Evolutionary conservation across 2,113 vertebrate species (phyloP), one percentile per base, ranked within the genome.

Genomic region (Opisthocomus hoazin): DNA sequence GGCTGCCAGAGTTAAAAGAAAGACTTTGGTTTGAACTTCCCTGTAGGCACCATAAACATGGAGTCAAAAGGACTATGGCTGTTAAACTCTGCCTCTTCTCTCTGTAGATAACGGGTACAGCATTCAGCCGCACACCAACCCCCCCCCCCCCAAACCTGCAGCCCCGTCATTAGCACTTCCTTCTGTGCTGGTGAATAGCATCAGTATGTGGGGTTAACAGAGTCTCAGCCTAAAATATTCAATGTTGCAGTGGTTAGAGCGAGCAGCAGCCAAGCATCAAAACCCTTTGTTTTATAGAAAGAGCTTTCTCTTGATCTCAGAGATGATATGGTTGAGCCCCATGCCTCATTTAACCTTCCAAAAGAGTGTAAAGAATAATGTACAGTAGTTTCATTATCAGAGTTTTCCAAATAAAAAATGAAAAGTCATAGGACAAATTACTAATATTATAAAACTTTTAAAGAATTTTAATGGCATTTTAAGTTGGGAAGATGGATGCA

Each of bases 101-200:
- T 51, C 48, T 6, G 8, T 61, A 83, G 37, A 50, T 39, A 50
- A 79, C 60, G 57, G 20, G 5, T 51, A 34, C 0, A 0, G 39
- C 2, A 7, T 30, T 66, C 37, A 73, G 18, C 64, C 46, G 11
- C 29, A 51, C 12, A 16, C 1, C 2, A 71, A 84, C 6, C 8
- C 13, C 39, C 66, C 17, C 14, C 13, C 39, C 66, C 17, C 14
- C 43, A 54, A 75, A 54, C 21, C 18, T 17, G 8, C 10, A 69
- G 41, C 17, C 68, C 56, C 10, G 4, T 29, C 61, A 95, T 94
- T 34, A 45, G 24, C 21, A 18, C 13, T 74, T 84, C 29, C 2
- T 20, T 51, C 58, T 51, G 30, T n/a, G 9, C 43, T 2, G 61
- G 41, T n/a, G 48, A 85, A 83, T 15, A 68, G 23, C 30, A 57